Evolutionary conservation across 2,113 vertebrate genomes (phyloP).

Genomic region (Festucalex cinctus): DNA sequence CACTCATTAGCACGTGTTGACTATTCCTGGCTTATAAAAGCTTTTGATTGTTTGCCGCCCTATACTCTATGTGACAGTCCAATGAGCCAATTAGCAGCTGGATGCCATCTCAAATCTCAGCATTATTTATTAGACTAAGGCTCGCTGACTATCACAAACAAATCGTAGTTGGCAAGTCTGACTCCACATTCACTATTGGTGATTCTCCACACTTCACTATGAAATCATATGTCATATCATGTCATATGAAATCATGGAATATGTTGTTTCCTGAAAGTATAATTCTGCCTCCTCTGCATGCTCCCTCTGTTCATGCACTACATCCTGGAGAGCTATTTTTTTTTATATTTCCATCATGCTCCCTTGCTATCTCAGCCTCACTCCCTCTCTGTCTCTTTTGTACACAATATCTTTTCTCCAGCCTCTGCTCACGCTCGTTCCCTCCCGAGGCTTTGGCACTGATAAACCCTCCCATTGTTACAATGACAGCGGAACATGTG

Average conservation of each 20-base stretch:
- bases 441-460: slow-evolving; percentile 32
- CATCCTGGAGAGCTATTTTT: slow-evolving; percentile 22
- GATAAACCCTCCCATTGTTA: slow-evolving; percentile 64
- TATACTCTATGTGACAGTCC: not conserved
- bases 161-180: too few species aligned
- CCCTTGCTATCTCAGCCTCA: slow-evolving; percentile 15
- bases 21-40: not conserved
- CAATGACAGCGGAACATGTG: slow-evolving; percentile 58
- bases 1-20: not conserved
- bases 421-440: not conserved
- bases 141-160: too few species aligned
- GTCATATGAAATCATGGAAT: too few species aligned
- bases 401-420: slow-evolving; percentile 10
- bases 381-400: slow-evolving; percentile 13
- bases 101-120: not conserved
- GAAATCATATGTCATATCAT: not conserved
- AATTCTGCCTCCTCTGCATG: slow-evolving; percentile 31
- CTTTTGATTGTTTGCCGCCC: not conserved
- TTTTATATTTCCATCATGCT: slow-evolving; percentile 9
- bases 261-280: slow-evolving; percentile 30
- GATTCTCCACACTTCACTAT: not conserved
- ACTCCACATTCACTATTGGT: too few species aligned
- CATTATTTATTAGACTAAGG: not conserved
- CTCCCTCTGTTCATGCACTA: slow-evolving; percentile 28
- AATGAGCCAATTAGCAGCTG: not conserved